phyloP scores from a whole-genome alignment of 1,140 invertebrate species.

The Neelides sp. region DNA sequence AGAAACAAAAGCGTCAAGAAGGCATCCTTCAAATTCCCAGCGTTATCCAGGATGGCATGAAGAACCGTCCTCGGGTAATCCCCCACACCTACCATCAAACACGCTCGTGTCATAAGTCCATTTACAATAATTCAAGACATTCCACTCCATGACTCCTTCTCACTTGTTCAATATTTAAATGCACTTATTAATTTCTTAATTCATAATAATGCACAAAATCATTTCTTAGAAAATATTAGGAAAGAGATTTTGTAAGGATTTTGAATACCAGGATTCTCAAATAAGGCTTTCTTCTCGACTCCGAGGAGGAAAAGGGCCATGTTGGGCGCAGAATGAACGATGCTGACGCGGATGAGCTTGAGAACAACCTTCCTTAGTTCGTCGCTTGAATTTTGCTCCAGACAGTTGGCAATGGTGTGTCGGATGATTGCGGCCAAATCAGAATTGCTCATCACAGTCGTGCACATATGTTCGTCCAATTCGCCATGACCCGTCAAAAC shows the following conservation, averaged over 20 bases:
- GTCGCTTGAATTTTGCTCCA: conserved; percentile 5
- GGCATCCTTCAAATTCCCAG: conserved; percentile 1
- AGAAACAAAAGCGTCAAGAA: conserved; percentile 22
- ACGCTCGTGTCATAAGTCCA: not conserved
- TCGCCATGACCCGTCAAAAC: conserved; percentile 16
- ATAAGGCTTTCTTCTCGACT: conserved; percentile 23
- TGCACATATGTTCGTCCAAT: conserved; percentile 19
- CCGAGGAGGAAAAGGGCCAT: conserved; percentile 20
- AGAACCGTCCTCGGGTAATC: conserved; percentile 17
- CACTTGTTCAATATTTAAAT: not conserved
- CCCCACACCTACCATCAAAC: conserved; percentile 15
- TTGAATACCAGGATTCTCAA: conserved; percentile 21
- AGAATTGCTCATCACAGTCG: conserved; percentile 7
- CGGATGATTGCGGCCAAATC: conserved; percentile 13
- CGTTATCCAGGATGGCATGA: conserved; percentile 23
- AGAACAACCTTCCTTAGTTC: conserved; percentile 16
- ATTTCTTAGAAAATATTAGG: too few species aligned
- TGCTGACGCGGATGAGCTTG: conserved; percentile 15
- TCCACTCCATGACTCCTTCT: not conserved
- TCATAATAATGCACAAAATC: too few species aligned
- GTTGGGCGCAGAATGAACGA: conserved; percentile 25
- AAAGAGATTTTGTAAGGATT: too few species aligned
- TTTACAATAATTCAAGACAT: not conserved
- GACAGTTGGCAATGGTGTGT: conserved; percentile 17
- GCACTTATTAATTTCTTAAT: too few species aligned